These are phyloP conservation scores for Nomada lathburiana DNA, from an alignment of 2,888 invertebrate species.

Conservation along the genomic window DNA sequence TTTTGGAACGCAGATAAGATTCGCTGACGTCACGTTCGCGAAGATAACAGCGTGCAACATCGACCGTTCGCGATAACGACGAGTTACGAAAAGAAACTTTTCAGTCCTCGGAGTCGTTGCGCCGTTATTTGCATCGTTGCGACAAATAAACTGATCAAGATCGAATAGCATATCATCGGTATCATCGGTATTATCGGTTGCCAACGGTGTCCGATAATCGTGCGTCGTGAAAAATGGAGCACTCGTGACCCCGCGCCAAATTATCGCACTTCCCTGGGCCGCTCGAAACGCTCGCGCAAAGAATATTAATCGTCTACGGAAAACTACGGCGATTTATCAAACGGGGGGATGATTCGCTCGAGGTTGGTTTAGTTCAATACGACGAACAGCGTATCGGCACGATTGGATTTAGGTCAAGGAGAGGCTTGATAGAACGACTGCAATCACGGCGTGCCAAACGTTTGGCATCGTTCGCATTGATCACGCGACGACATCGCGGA, in stretches of 20 bases:
- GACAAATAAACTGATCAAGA: background rate
- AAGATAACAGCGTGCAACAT: background rate
- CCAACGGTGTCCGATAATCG: background rate
- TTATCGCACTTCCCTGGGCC: background rate
- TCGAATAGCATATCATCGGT: background rate
- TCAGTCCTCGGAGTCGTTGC: background rate
- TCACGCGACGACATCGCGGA: conserved; percentile 65
- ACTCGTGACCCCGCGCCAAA: background rate
- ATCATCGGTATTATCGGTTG: background rate
- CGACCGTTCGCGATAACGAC: background rate
- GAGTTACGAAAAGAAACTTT: background rate
- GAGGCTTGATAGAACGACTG: conserved; percentile 71
- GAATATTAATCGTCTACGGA: conserved; percentile 44
- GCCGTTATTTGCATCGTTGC: background rate
- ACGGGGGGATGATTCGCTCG: conserved; percentile 44
- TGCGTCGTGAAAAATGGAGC: background rate
- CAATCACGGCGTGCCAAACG: conserved; percentile 67
- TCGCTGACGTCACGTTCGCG: background rate
- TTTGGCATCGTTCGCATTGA: conserved; percentile 69
- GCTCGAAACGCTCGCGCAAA: conserved; percentile 11
- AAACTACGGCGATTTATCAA: conserved; percentile 55
- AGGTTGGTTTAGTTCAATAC: conserved; percentile 56
- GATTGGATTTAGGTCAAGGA: conserved; percentile 77
- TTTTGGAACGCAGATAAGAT: conserved; percentile 8
- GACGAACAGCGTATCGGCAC: conserved; percentile 65